phyloP scores from a whole-genome alignment of 2,888 invertebrate genomes.

The Agrochola circellaris region DNA sequence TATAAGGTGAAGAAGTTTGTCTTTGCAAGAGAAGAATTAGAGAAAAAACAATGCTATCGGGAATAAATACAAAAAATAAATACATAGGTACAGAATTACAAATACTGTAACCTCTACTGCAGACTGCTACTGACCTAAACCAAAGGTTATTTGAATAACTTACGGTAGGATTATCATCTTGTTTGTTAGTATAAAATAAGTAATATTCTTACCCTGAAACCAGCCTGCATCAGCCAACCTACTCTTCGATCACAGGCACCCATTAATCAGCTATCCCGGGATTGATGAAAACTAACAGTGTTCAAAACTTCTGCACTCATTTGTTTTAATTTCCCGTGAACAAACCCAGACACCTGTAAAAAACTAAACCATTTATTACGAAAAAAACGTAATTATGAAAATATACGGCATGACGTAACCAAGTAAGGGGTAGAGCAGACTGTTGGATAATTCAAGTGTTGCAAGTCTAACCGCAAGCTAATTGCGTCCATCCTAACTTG shows the following conservation, averaged over 20 bases:
- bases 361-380: constrained; percentile 36
- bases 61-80: not conserved
- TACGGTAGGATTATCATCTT: not conserved
- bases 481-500: constrained; percentile 88
- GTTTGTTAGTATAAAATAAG: not conserved
- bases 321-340: not conserved
- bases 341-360: constrained; percentile 11
- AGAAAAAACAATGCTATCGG: not conserved
- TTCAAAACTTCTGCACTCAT: not conserved
- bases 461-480: constrained; percentile 85
- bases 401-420: constrained; percentile 61
- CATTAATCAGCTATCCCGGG: not conserved
- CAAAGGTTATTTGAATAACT: not conserved
- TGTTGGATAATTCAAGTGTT: constrained; percentile 79
- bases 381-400: constrained; percentile 49
- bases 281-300: not conserved
- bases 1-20: not conserved
- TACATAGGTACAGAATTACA: not conserved
- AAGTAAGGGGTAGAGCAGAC: constrained; percentile 63
- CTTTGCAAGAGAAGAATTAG: not conserved
- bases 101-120: not conserved
- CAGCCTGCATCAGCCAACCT: not conserved
- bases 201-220: not conserved
- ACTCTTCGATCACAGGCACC: not conserved
- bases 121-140: not conserved